Base-by-base conservation (phyloP, 2,888 invertebrate genomes). In the Volucella inflata region DNA sequence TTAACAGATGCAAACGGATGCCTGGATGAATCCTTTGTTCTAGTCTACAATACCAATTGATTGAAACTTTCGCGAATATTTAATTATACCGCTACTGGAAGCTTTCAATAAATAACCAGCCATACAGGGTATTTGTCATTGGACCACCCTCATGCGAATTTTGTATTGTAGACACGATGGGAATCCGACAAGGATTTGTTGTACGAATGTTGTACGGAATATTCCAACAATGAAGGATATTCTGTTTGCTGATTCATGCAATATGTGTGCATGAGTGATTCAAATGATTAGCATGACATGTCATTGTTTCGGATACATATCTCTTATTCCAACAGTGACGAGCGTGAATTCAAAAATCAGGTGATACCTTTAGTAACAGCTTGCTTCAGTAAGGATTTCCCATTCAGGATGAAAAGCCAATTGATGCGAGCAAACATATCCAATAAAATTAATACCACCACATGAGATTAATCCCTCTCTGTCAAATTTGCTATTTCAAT, bases 1-100 rank as follows among this genome's bases (percentile, higher is more conserved):
- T 59, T 59, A 59, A 10, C 42, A 12, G 8, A 16, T 42, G 17
- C 59, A 59, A 40, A 40, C 17, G 17, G 10, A 40, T 17, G 40
- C 16, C 16, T 40, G 40, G 38, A 11, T 59, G 30, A 40, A 59
- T 59, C 59, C 59, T 59, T 59, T 40, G 2, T 16, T 40, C 17
- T 8, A 16, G 40, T 30, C 30, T 30, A n/a, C n/a, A n/a, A n/a
- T n/a, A 30, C 30, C 38, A 59, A 59, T 59, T 11, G 14, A 59
- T 40, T 11, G 59, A 17, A 59, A 40, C 17, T 59, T 59, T 16
- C 42, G 42, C 42, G 59, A 59, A 59, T 42, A 59, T 59, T 42
- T 42, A 59, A 38, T 38, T 42, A 42, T 42, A 42, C 14, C 16
- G 16, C 17, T 8, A 8, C 21, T 17, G 9, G 10, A 17, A 17